Evolutionary conservation across 1,140 invertebrate genomes (phyloP), one percentile per base, ranked within the genome.

Genomic region (Drosophila fuyamai): DNA sequence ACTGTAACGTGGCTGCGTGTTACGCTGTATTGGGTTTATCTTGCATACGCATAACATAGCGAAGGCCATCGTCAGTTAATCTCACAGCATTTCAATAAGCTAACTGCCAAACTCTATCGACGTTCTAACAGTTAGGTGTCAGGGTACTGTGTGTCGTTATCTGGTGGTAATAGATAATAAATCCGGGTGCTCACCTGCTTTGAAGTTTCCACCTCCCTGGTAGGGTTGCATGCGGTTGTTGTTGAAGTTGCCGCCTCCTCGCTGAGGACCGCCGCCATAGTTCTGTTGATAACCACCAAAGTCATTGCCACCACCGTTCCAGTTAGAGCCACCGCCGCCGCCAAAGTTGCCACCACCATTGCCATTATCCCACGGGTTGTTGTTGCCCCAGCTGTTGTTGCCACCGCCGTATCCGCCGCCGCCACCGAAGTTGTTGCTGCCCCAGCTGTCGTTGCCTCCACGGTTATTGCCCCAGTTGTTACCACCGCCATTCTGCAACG

Each of bases 221-320:
- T 95, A 96, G 81, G 95, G 96, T 62, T 94, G 94, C 80, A 88
- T 82, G 48, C 91, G 88, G 10, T 85, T 92, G 60, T 71, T 92
- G 75, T 58, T 59, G 10, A 95, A 94, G 14, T 94, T 94, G 16
- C 95, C 94, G 13, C 95, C 94, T 44, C 90, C 82, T 76, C 95
- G 93, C 56, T 95, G 94, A 0, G 95, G 95, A 1, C 96, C 95
- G 35, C 95, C 95, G 9, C 95, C 94, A 74, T 95, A 96, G 38
- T 94, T 94, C 85, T 97, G 96, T 73, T 97, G 96, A 79, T 96
- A 96, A 3, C 80, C 84, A n/a, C 96, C 95, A 76, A 96, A 96
- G 62, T 95, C 95, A 68, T 94, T 94, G 54, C 93, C 93, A 56
- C 90, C 90, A 53, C 76, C 79, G 35, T 81, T 90, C 72, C 93